Base-by-base conservation (phyloP, 1,140 invertebrate species). In the Drosophila guanche region DNA sequence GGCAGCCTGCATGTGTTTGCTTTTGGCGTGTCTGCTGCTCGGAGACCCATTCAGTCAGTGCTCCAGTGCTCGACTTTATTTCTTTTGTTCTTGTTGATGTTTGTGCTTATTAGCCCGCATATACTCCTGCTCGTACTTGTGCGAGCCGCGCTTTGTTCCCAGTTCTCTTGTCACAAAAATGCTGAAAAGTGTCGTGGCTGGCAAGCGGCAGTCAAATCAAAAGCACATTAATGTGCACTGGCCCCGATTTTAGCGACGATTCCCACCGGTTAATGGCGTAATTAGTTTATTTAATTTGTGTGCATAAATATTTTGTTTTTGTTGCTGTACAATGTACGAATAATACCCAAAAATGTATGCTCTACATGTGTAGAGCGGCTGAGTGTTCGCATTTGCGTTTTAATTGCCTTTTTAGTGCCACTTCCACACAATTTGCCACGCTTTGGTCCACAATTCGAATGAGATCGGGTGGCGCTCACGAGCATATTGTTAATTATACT, bases 361-460 rank as follows among this genome's bases (percentile, higher is more conserved):
- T 47, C 47, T 70, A 74, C 68, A 85, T 85, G 63, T 78, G 81
- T 60, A 61, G 63, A 16, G 42, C 45, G 51, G 29, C 12, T 7
- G 4, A 61, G 46, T 54, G 67, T 68, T 60, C 59, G 52, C 67
- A 69, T 79, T 88, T 80, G 66, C 67, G 67, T 88, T 88, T 88
- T 88, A 88, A 88, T 88, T 88, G 83, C 83, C 83, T 88, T 88
- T 88, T 88, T 88, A 88, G 78, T 88, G 83, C 79, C 83, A 88
- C 83, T 88, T 88, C 83, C 83, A 88, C 63, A 79, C 83, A 88
- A 88, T 88, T 88, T 88, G 83, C 83, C 83, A 88, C 75, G 83
- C 75, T 88, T 72, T 83, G 83, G 79, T 71, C 79, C 83, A 77
- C 83, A 88, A 88, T 83, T 88, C 83, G 83, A 88, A 88, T 88